Evolutionary conservation across 2,113 vertebrate genomes (phyloP), one percentile per base, ranked within the genome.

Genomic region (Mobula birostris): DNA sequence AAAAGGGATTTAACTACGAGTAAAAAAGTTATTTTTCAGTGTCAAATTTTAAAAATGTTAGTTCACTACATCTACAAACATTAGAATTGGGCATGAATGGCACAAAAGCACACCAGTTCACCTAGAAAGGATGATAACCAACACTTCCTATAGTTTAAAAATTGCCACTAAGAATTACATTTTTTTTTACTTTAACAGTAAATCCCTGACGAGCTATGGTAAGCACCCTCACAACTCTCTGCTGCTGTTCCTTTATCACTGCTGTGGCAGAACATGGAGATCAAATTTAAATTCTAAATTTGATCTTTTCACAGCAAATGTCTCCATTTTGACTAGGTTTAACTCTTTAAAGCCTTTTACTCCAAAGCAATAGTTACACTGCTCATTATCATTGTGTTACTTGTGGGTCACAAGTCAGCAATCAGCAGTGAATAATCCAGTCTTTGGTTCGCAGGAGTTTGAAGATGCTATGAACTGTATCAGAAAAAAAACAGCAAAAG

Each of bases 11-110:
- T 74, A 98, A 99, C 98, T 97, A 98, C 97, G 98, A 98, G 98
- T 98, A 98, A 98, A 98, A 98, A 98, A 99, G 97, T 98, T 99
- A 97, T 98, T 98, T 98, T 98, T 99, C 99, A 99, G 98, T 98
- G 97, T 97, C 98, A 98, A 97, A 97, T 98, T 98, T 98, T 98
- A 96, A 97, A 97, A 97, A 97, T 97, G 97, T 97, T 98, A 98
- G 97, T 97, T 98, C 98, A 98, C 97, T 97, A 98, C 98, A 97
- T 97, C 97, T 97, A 97, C 98, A 97, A 97, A 98, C 98, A 95
- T 96, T 95, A 96, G 96, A 96, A 95, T 95, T 97, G 97, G 70
- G 98, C 97, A 98, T 97, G 97, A 97, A 97, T 97, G 98, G 98
- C 98, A 98, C 98, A 97, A 97, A 96, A 98, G 97, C 98, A 97